phyloP scores from a whole-genome alignment of 2,113 vertebrate species.

The rat (Rattus norvegicus) region GRCr8 NC_086024.1:137812501-137813000 shows the following conservation, averaged over 20 bases:
- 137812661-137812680: fast-evolving
- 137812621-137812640: constrained; percentile 49
- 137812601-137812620: constrained; percentile 75
- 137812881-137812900: fast-evolving
- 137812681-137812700: constrained; percentile 92
- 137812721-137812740: constrained; percentile 95
- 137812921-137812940: fast-evolving
- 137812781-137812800: constrained; percentile 95
- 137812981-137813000: fast-evolving
- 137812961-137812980: not conserved
- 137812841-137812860: not conserved
- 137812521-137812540: constrained; percentile 96
- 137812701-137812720: constrained; percentile 96
- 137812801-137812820: constrained; percentile 87
- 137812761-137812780: constrained; percentile 94
- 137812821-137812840: no score
- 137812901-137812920: not conserved
- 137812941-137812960: not conserved
- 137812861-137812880: not conserved
- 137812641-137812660: not conserved
- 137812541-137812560: constrained; percentile 93
- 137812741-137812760: constrained; percentile 92
- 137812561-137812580: constrained; percentile 82
- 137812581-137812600: constrained; percentile 60
- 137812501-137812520: constrained; percentile 96